Evolutionary conservation across 2,888 invertebrate species (phyloP).

Genomic region (Dryadula phaetusa): DNA sequence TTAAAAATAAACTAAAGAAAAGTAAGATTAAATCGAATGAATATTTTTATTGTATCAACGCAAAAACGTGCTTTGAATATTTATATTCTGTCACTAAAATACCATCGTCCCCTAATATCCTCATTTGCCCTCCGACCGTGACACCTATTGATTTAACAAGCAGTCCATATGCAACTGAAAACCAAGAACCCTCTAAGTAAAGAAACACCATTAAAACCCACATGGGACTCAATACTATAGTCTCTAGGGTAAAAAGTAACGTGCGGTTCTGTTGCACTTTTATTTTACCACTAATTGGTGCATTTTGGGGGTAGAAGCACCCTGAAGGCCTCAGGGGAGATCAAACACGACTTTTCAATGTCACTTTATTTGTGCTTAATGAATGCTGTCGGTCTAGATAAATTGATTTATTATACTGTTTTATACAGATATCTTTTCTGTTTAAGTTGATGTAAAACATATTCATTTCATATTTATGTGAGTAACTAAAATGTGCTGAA

Average conservation of each 20-base stretch:
- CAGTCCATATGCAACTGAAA: constrained; percentile 74
- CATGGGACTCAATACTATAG: constrained; percentile 64
- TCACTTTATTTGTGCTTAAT: constrained; percentile 69
- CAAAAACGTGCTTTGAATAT: neutral
- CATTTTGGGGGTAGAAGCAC: constrained; percentile 71
- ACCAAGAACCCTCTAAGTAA: constrained; percentile 75
- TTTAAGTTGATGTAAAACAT: neutral
- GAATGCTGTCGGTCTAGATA: constrained; percentile 47
- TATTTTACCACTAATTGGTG: constrained; percentile 83
- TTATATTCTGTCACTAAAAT: constrained; percentile 18
- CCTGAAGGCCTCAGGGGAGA: constrained; percentile 66
- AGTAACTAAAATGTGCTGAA: neutral
- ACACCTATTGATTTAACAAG: constrained; percentile 72
- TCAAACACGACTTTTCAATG: constrained; percentile 72
- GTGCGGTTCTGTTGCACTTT: constrained; percentile 81
- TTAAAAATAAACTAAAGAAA: no score
- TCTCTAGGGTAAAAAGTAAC: constrained; percentile 67
- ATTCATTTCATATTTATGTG: neutral
- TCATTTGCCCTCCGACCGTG: constrained; percentile 31
- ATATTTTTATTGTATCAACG: neutral
- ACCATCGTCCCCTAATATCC: constrained; percentile 23
- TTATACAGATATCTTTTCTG: constrained; percentile 14
- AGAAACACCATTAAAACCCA: constrained; percentile 79
- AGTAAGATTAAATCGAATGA: no score
- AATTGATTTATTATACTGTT: constrained; percentile 36